Percentiles rank a stretch among this genome's conserved stretches.
Conservation (phyloP, 2,888 invertebrate genomes). For the Caenorhabditis sp. region DNA sequence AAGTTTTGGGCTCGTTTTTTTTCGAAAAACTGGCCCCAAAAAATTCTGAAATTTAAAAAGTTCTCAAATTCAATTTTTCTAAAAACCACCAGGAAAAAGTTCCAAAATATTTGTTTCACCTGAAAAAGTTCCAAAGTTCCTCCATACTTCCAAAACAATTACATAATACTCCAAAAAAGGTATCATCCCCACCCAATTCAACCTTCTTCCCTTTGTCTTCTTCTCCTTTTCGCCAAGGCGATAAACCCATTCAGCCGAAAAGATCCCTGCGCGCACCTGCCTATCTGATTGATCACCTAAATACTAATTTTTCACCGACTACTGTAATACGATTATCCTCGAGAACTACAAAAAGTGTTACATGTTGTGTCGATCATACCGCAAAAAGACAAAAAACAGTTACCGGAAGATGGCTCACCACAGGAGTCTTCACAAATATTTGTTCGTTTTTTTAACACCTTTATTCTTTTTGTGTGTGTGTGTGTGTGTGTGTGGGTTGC, state of each 20-base stretch:
- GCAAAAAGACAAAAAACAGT: neutral
- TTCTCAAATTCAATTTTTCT: too few species aligned
- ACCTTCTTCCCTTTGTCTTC: neutral
- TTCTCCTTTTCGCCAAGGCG: constrained; percentile 2
- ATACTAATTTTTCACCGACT: neutral
- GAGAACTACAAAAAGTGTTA: neutral
- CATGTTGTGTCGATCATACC: neutral
- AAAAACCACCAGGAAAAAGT: too few species aligned
- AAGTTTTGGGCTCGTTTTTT: too few species aligned
- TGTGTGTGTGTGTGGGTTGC: neutral
- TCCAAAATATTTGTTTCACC: too few species aligned
- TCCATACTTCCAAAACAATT: neutral
- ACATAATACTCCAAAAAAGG: neutral
- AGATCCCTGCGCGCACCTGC: neutral
- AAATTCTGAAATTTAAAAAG: too few species aligned
- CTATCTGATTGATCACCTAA: constrained; percentile 19
- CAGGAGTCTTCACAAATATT: neutral
- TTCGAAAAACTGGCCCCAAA: too few species aligned
- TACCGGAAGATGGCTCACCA: neutral
- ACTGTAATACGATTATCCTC: neutral
- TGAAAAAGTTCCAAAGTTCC: too few species aligned
- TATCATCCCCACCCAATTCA: neutral
- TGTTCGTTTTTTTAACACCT: neutral
- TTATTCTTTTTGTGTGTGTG: neutral
- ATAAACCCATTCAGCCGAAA: neutral